Evolutionary conservation across 1,140 invertebrate genomes (phyloP).

Genomic region (Episyrphus balteatus): DNA sequence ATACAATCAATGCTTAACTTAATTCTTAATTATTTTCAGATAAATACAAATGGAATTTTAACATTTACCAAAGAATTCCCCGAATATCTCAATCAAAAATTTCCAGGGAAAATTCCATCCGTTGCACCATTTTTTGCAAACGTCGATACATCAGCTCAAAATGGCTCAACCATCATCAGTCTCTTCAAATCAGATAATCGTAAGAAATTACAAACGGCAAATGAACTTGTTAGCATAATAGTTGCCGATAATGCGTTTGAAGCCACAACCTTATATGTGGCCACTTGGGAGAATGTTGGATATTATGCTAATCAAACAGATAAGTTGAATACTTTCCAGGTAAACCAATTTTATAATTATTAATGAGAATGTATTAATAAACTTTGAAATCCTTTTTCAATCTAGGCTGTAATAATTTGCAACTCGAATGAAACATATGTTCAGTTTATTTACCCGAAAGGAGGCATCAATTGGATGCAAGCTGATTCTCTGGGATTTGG

Average conservation of each 20-base stretch:
- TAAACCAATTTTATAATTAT: too few relatives aligned
- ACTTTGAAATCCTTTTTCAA: slow-evolving; percentile 1
- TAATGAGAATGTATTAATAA: background rate
- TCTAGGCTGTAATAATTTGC: too few relatives aligned
- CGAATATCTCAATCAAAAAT: slow-evolving; percentile 73
- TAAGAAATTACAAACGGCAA: slow-evolving; percentile 51
- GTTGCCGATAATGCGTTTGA: slow-evolving; percentile 61
- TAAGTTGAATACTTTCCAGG: slow-evolving; percentile 44
- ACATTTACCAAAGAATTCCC: slow-evolving; percentile 80
- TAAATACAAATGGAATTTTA: too few relatives aligned
- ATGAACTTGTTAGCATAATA: slow-evolving; percentile 52
- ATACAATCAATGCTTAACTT: too few relatives aligned
- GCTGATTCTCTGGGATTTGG: slow-evolving; percentile 52
- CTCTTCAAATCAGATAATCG: slow-evolving; percentile 63
- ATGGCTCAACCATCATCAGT: slow-evolving; percentile 55
- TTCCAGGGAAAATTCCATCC: slow-evolving; percentile 80
- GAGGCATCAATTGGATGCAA: slow-evolving; percentile 85
- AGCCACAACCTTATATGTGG: slow-evolving; percentile 46
- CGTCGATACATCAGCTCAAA: slow-evolving; percentile 58
- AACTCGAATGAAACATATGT: too few relatives aligned
- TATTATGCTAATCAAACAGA: slow-evolving; percentile 40
- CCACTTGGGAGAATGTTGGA: too few relatives aligned
- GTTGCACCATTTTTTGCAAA: slow-evolving; percentile 88
- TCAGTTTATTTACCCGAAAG: too few relatives aligned
- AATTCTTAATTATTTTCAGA: too few relatives aligned